Evolutionary conservation across 2,888 invertebrate species (phyloP).

Genomic region (Aromia moschata): DNA sequence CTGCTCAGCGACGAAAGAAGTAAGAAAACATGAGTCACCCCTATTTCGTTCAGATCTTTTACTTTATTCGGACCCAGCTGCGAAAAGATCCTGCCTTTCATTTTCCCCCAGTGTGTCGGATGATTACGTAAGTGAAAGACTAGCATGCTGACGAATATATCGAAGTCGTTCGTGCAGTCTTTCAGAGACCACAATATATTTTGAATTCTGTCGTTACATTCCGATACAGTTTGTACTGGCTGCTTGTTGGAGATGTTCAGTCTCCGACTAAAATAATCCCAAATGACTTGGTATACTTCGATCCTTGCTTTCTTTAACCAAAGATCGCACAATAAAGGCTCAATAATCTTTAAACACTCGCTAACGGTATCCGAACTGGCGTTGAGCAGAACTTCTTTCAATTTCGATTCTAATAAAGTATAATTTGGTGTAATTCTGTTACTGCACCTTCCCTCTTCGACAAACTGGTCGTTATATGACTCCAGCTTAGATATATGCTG

Average conservation of each 20-base stretch:
- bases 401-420: constrained; percentile 48
- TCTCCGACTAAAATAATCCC: constrained; percentile 59
- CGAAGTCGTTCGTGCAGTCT: constrained; percentile 52
- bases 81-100: constrained; percentile 60
- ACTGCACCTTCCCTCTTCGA: constrained; percentile 34
- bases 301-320: constrained; percentile 55
- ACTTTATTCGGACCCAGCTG: constrained; percentile 59
- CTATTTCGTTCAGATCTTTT: constrained; percentile 53
- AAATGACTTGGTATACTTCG: constrained; percentile 56
- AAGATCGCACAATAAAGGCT: constrained; percentile 51
- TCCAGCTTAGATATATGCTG: constrained; percentile 49
- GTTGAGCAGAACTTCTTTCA: constrained; percentile 46
- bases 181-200: constrained; percentile 42
- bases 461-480: constrained; percentile 34
- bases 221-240: constrained; percentile 31
- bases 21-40: constrained; percentile 54
- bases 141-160: constrained; percentile 56
- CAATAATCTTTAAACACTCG: constrained; percentile 48
- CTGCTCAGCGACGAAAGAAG: constrained; percentile 52
- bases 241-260: constrained; percentile 48
- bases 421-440: constrained; percentile 48
- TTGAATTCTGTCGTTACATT: constrained; percentile 46
- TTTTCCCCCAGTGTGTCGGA: constrained; percentile 58
- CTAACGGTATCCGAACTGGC: constrained; percentile 43
- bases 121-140: constrained; percentile 51